Percentiles rank a stretch among this genome's conserved stretches.
Evolutionary conservation across 1,140 invertebrate species (phyloP).

Genomic region (Drosophila varians): DNA sequence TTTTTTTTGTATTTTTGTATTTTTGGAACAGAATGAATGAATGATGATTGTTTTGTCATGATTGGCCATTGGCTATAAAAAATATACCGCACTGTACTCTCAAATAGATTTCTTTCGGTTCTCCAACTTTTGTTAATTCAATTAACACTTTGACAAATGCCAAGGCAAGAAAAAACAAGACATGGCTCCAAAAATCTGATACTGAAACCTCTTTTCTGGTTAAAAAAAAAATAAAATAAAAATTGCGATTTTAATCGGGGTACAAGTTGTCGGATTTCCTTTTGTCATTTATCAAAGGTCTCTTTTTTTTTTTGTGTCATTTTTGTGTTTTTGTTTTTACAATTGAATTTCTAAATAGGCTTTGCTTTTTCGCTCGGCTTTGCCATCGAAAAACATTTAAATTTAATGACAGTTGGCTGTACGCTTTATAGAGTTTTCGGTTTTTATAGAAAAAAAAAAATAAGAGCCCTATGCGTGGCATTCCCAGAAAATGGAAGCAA

Average conservation of each 20-base stretch:
- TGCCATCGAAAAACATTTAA: slow-evolving; percentile 76
- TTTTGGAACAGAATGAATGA: slow-evolving; percentile 9
- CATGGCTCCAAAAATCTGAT: no score
- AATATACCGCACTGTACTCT: slow-evolving; percentile 22
- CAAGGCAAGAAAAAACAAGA: no score
- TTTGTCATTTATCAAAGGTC: slow-evolving; percentile 40
- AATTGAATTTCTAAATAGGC: slow-evolving; percentile 79
- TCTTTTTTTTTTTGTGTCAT: background rate
- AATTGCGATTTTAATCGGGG: slow-evolving; percentile 60
- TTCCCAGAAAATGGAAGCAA: slow-evolving; percentile 47
- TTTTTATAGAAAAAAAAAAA: background rate
- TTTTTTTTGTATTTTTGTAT: background rate
- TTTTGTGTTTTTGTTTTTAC: slow-evolving; percentile 37
- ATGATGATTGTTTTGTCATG: slow-evolving; percentile 4
- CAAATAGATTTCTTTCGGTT: slow-evolving; percentile 7
- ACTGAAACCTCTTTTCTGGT: no score
- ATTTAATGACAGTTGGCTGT: slow-evolving; percentile 73
- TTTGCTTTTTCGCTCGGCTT: slow-evolving; percentile 26
- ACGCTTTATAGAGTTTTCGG: slow-evolving; percentile 54
- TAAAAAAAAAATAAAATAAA: no score
- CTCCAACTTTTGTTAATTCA: background rate
- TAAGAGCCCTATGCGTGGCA: background rate
- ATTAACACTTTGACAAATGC: background rate
- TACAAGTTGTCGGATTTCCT: slow-evolving; percentile 50
- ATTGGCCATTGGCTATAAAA: background rate